Base-by-base conservation (phyloP, 2,113 vertebrate genomes). In the Okapia johnstoni region DNA sequence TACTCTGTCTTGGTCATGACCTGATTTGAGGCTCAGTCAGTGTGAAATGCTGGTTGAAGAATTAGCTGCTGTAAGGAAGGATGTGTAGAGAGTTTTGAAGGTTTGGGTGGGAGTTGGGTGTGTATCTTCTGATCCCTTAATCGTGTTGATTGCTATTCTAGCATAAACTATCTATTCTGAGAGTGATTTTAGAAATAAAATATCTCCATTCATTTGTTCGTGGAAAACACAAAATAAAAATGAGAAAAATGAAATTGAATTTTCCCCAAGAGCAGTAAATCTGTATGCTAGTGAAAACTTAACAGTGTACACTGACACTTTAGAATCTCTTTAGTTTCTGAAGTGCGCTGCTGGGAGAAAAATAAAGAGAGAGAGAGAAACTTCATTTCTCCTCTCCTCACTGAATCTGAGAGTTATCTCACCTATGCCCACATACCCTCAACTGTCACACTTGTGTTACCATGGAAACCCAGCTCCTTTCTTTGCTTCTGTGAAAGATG, bases 381-480 rank as follows among this genome's bases (percentile, higher is more conserved):
- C 92, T 97, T 98, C 28, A 92, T 98, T 96, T 96, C n/a, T 94
- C 13, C n/a, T 98, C 50, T 97, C 58, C 48, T 85, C 54, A 80
- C 60, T 88, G 88, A 63, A 96, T 90, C 81, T 93, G 94, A 96
- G 87, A 87, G 70, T 92, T 95, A 40, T 81, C 90, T 96, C 97
- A 96, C 95, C 95, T 95, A 66, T 91, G 88, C 93, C 85, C 93
- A 96, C 52, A 94, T 87, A 93, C 17, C 81, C 91, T 97, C 83
- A 76, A 70, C 52, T 96, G 83, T 94, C 90, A 94, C 61, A 93
- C 58, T 79, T 93, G 57, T 86, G 98, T 98, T 98, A 66, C 98
- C 96, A 97, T 98, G 93, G 98, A 97, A 98, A 98, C 97, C 70
- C 40, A 89, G 83, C 87, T 96, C 28, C 58, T 81, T 88, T 66